Evolutionary conservation across 2,888 invertebrate genomes (phyloP).

Genomic region (Prosopocoilus inquinatus): DNA sequence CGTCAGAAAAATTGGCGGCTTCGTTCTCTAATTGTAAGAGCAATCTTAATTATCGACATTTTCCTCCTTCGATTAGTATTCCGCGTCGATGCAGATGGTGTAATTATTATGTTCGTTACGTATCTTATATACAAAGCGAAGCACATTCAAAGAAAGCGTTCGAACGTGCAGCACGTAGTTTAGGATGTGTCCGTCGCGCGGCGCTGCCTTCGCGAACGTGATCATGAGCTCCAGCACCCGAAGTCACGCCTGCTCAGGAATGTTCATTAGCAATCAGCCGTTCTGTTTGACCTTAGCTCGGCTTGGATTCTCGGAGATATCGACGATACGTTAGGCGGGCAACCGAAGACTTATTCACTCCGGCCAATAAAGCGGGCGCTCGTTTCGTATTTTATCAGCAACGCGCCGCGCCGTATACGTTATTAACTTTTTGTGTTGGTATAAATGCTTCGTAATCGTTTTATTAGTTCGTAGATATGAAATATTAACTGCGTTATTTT

Average conservation of each 20-base stretch:
- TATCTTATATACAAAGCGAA: not conserved
- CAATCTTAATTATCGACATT: not conserved
- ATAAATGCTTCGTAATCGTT: constrained; percentile 3
- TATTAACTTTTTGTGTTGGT: constrained; percentile 1
- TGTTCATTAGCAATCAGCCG: constrained; percentile 38
- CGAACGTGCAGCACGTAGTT: constrained; percentile 16
- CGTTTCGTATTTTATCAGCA: constrained; percentile 7
- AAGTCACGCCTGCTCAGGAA: constrained; percentile 33
- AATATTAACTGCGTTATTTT: not conserved
- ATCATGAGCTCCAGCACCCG: constrained; percentile 18
- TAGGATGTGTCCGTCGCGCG: constrained; percentile 10
- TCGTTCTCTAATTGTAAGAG: too few species aligned
- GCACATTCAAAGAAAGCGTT: constrained; percentile 4
- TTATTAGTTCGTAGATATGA: not conserved
- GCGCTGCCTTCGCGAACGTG: constrained; percentile 19
- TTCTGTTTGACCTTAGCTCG: constrained; percentile 33
- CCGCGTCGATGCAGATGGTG: not conserved
- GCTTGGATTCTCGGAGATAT: constrained; percentile 3
- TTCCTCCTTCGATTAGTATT: constrained; percentile 1
- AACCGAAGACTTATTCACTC: constrained; percentile 9
- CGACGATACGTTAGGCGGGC: constrained; percentile 7
- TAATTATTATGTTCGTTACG: constrained; percentile 3
- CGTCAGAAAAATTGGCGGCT: too few species aligned
- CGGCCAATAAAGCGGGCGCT: not conserved
- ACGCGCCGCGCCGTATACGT: constrained; percentile 1